Evolutionary conservation across 2,113 vertebrate species (phyloP).

Genomic region (Etia nguti): DNA sequence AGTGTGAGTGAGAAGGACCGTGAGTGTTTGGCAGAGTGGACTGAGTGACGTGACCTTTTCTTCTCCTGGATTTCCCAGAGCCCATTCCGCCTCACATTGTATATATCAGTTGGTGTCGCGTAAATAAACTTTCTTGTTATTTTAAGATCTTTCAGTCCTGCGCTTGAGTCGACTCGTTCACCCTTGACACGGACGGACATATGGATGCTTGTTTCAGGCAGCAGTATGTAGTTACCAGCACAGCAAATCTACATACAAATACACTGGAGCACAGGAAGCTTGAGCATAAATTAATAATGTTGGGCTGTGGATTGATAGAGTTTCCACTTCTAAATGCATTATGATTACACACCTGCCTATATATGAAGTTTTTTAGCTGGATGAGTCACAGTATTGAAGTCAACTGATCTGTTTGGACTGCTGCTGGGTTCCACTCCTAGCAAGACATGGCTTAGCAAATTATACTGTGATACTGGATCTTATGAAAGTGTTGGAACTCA

Average conservation of each 20-base stretch:
- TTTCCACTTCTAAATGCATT: no score
- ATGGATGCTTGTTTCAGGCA: not conserved
- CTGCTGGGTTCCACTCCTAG: not conserved
- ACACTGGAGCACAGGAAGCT: not conserved
- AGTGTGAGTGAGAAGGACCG: fast-evolving
- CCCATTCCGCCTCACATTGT: not conserved
- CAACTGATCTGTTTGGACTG: not conserved
- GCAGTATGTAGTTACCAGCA: not conserved
- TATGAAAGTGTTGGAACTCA: not conserved
- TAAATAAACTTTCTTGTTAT: not conserved
- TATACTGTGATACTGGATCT: not conserved
- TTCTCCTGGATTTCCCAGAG: not conserved
- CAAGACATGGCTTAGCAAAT: not conserved
- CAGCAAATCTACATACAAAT: not conserved
- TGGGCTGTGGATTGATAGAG: not conserved
- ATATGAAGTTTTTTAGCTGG: not conserved
- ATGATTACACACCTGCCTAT: not conserved
- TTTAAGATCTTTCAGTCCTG: not conserved
- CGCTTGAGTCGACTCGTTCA: not conserved
- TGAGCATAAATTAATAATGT: not conserved
- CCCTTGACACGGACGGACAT: not conserved
- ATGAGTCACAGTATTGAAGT: not conserved
- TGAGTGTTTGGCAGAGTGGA: not conserved
- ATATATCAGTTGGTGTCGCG: not conserved
- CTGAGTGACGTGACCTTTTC: not conserved